These are phyloP conservation scores for Campylorhamphus procurvoides DNA, from an alignment of 2,113 vertebrate genomes.

Conservation along the genomic window DNA sequence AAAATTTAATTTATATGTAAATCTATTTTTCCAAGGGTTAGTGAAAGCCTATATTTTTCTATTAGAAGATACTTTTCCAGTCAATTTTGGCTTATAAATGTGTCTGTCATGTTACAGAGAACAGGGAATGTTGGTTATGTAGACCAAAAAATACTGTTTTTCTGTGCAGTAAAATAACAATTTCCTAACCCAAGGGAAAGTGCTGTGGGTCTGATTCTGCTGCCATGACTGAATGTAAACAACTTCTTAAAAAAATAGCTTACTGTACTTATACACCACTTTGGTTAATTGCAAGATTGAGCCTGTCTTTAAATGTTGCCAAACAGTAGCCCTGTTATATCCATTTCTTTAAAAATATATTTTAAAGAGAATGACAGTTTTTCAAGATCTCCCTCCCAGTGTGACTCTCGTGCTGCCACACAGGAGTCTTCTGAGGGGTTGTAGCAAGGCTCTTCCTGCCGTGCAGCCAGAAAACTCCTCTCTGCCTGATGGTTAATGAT, in stretches of 20 bases:
- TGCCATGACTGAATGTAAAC: neutral
- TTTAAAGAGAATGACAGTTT: neutral
- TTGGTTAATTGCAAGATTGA: neutral
- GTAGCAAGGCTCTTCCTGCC: neutral
- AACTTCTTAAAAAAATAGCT: neutral
- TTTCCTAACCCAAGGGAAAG: neutral
- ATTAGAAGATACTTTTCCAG: neutral
- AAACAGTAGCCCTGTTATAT: neutral
- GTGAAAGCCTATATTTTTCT: neutral
- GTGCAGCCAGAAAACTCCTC: neutral
- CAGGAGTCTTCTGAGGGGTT: neutral
- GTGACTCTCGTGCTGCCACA: neutral
- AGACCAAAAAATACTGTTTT: neutral
- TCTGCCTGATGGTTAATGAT: neutral
- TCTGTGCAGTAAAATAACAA: neutral
- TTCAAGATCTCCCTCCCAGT: neutral
- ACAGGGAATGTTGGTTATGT: neutral
- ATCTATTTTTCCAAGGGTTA: neutral
- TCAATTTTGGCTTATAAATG: neutral
- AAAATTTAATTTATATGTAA: conserved; percentile 33
- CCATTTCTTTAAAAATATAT: neutral
- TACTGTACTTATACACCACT: rapidly evolving
- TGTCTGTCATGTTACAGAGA: neutral
- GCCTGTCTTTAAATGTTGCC: neutral
- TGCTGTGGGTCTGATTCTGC: neutral